phyloP scores from a whole-genome alignment of 2,113 vertebrate genomes.

The Gila orcuttii region DNA sequence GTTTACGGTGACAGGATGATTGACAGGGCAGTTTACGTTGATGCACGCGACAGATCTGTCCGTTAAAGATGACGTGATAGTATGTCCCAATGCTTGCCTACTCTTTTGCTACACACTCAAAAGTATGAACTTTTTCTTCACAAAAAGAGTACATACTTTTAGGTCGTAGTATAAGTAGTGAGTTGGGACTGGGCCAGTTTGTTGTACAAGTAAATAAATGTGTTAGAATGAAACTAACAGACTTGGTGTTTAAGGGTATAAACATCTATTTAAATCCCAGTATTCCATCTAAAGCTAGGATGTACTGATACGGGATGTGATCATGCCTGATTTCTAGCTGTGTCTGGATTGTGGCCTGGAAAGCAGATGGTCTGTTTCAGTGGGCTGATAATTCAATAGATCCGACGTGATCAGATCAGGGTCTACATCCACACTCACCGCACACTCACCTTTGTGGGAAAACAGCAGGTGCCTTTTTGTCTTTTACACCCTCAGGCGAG shows the following conservation, averaged over 20 bases:
- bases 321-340: not conserved
- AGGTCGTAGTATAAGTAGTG: too few relatives aligned
- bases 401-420: slow-evolving; percentile 65
- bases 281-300: not conserved
- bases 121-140: too few relatives aligned
- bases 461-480: slow-evolving; percentile 72
- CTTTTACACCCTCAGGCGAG: slow-evolving; percentile 47
- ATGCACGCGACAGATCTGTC: too few relatives aligned
- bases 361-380: slow-evolving; percentile 51
- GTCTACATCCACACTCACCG: slow-evolving; percentile 26
- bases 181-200: not conserved
- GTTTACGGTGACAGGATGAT: too few relatives aligned
- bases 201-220: not conserved
- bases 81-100: too few relatives aligned
- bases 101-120: too few relatives aligned
- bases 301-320: not conserved
- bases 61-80: too few relatives aligned
- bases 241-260: not conserved
- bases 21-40: too few relatives aligned
- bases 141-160: too few relatives aligned
- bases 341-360: not conserved
- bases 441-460: slow-evolving; percentile 59
- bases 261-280: not conserved
- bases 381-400: slow-evolving; percentile 47
- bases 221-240: not conserved